These are phyloP conservation scores for Vandiemenella viatica DNA, from an alignment of 2,888 invertebrate genomes.

Conservation along the genomic window DNA sequence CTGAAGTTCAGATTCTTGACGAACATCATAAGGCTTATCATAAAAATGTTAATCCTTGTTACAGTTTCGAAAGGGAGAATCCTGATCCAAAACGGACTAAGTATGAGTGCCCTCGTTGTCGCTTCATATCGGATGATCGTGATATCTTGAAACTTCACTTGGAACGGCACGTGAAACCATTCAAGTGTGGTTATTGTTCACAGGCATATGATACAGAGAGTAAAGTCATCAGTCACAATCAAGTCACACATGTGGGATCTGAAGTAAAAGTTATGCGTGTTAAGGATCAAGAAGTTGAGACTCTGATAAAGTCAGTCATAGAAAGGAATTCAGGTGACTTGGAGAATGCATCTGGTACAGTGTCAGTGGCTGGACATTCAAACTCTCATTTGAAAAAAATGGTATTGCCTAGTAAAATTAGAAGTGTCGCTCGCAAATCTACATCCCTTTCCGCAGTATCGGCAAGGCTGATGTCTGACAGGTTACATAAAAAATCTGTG, in stretches of 20 bases:
- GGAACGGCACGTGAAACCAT: constrained; percentile 28
- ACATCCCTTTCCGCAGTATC: background rate
- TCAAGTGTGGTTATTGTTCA: constrained; percentile 30
- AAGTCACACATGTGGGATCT: constrained; percentile 23
- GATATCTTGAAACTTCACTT: constrained; percentile 29
- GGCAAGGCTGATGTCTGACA: constrained; percentile 9
- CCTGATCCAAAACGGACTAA: constrained; percentile 17
- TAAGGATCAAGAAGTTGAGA: constrained; percentile 3
- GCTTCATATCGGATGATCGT: constrained; percentile 23
- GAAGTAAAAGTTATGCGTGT: constrained; percentile 21
- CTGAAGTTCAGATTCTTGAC: constrained; percentile 23
- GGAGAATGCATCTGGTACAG: constrained; percentile 13
- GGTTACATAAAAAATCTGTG: constrained; percentile 31
- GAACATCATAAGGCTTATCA: constrained; percentile 28
- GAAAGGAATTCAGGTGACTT: constrained; percentile 10
- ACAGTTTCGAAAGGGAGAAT: constrained; percentile 10
- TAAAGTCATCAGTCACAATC: constrained; percentile 24
- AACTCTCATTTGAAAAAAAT: too few species aligned
- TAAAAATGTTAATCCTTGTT: constrained; percentile 23
- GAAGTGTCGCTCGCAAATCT: constrained; percentile 8
- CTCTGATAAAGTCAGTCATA: constrained; percentile 10
- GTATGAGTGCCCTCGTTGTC: constrained; percentile 30
- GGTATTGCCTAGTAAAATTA: too few species aligned
- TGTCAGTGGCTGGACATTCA: too few species aligned
- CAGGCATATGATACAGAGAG: constrained; percentile 23